Base-by-base conservation (phyloP, 2,888 invertebrate species). In the Rhabditoides inermis region DNA sequence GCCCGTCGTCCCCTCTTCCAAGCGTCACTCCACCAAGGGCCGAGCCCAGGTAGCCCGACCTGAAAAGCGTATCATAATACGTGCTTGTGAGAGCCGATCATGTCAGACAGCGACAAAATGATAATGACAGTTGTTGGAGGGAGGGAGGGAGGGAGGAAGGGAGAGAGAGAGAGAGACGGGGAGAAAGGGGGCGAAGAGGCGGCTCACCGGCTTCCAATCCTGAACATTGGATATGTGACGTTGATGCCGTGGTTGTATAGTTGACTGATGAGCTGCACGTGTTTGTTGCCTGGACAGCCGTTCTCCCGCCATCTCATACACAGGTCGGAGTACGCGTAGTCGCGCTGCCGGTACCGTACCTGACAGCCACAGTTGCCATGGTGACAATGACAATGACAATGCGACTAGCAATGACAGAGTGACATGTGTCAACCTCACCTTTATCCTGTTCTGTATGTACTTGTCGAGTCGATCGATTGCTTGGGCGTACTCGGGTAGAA, bases 401-500 rank as follows among this genome's bases (percentile, higher is more conserved):
- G 15, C 32, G 32, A n/a, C n/a, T n/a, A n/a, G n/a, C n/a, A n/a
- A n/a, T n/a, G n/a, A n/a, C n/a, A n/a, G 27, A n/a, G 44, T 44
- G 23, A 18, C n/a, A n/a, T n/a, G n/a, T n/a, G n/a, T n/a, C n/a
- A n/a, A n/a, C n/a, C 48, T 35, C 36, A 64, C 68, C 39, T 60
- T 60, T 30, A 69, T 63, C 30, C 62, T 50, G 30, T 63, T 66
- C 45, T 62, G 58, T n/a, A n/a, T n/a, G n/a, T n/a, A n/a, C n/a
- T n/a, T 37, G 35, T 71, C 69, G 46, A 71, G 54, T 3, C 55
- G 42, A 7, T 62, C 40, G 25, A 69, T 54, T 2, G 69, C 66
- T 6, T 60, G 49, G 0, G 68, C 60, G 36, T 53, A 65, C 12
- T 55, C 85, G 1, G 83, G 82, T 10, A 88, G 82, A 40, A 91